These are phyloP conservation scores for Ennomos quercinarius DNA, from an alignment of 2,888 invertebrate species.

Conservation along the genomic window DNA sequence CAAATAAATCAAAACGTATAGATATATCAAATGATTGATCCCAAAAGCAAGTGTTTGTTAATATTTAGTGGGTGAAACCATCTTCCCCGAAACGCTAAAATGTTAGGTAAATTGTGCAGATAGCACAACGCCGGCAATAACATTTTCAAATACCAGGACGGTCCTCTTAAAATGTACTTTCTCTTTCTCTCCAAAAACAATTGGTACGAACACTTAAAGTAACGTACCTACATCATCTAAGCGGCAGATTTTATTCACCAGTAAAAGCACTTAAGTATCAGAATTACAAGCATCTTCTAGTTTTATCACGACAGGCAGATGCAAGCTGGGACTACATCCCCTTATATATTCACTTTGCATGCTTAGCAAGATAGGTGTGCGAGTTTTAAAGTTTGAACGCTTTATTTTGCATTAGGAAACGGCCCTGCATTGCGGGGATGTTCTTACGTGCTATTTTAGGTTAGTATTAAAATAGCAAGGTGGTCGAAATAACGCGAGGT, in stretches of 20 bases:
- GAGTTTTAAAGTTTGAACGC: constrained; percentile 58
- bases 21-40: too few species aligned
- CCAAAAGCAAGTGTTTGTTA: too few species aligned
- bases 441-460: constrained; percentile 24
- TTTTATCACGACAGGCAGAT: constrained; percentile 70
- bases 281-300: constrained; percentile 66
- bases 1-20: too few species aligned
- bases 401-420: constrained; percentile 54
- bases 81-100: too few species aligned
- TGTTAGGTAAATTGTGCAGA: too few species aligned
- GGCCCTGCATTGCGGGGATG: constrained; percentile 48
- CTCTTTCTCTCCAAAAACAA: constrained; percentile 1
- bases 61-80: too few species aligned
- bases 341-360: constrained; percentile 76
- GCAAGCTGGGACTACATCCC: constrained; percentile 53
- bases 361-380: constrained; percentile 60
- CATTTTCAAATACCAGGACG: too few species aligned
- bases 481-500: constrained; percentile 37
- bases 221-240: constrained; percentile 31
- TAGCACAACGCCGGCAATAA: too few species aligned
- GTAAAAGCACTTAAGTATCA: constrained; percentile 59
- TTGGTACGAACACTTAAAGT: not conserved
- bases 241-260: constrained; percentile 55
- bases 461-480: constrained; percentile 10
- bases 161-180: not conserved